These are phyloP conservation scores for Laspeyria flexula DNA, from an alignment of 2,888 invertebrate species.

Conservation along the genomic window DNA sequence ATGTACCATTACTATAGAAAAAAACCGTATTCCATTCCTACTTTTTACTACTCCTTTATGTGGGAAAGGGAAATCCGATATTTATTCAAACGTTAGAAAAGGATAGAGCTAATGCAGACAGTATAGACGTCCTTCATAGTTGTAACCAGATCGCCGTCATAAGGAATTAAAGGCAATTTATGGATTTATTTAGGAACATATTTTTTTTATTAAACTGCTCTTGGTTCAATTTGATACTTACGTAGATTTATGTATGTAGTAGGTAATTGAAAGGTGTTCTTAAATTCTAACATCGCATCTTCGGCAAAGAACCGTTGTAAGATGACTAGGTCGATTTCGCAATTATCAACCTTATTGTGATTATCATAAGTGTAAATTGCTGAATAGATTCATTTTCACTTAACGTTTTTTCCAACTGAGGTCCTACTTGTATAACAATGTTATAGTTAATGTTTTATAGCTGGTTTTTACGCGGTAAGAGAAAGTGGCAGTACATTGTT, in stretches of 20 bases:
- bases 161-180: conserved; percentile 64
- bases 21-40: conserved; percentile 1
- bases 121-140: background rate
- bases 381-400: too few relatives aligned
- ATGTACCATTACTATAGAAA: conserved; percentile 31
- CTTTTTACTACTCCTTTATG: background rate
- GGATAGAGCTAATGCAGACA: background rate
- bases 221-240: background rate
- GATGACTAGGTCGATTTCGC: too few relatives aligned
- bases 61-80: background rate
- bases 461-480: background rate
- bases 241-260: background rate
- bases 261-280: conserved; percentile 22
- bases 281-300: conserved; percentile 3
- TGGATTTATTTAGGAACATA: conserved; percentile 44
- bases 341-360: too few relatives aligned
- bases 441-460: conserved; percentile 5
- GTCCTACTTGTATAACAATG: background rate
- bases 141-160: conserved; percentile 9
- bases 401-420: too few relatives aligned
- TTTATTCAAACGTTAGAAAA: background rate
- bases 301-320: too few relatives aligned
- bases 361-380: too few relatives aligned
- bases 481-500: conserved; percentile 4
- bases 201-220: conserved; percentile 23